phyloP scores from a whole-genome alignment of 2,888 invertebrate genomes.

The Disparrhopalites patrizii region DNA sequence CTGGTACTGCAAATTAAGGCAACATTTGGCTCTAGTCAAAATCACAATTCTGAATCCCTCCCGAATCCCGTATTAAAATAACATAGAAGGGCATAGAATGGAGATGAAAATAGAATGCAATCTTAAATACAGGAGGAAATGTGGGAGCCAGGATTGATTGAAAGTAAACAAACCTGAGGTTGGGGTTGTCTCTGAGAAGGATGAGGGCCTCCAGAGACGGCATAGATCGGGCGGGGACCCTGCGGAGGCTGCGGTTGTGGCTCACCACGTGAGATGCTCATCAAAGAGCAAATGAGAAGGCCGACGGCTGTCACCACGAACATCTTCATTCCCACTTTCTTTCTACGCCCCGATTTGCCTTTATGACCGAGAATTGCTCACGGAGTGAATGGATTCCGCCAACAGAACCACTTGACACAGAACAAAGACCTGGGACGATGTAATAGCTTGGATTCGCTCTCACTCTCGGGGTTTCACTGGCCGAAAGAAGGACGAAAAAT shows the following conservation, averaged over 20 bases:
- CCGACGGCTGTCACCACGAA: constrained; percentile 18
- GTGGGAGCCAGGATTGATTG: neutral
- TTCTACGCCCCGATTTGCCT: too few species aligned
- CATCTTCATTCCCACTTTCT: too few species aligned
- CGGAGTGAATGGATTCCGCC: too few species aligned
- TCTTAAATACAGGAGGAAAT: neutral
- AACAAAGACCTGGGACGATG: too few species aligned
- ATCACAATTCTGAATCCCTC: neutral
- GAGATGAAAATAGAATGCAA: neutral
- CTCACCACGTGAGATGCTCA: constrained; percentile 3
- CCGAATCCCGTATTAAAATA: too few species aligned
- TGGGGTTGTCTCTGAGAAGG: neutral
- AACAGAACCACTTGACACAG: too few species aligned
- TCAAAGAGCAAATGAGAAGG: neutral
- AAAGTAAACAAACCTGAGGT: constrained; percentile 13
- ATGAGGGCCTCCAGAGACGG: neutral
- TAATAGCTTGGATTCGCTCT: too few species aligned
- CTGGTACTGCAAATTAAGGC: neutral
- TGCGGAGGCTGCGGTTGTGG: constrained; percentile 19
- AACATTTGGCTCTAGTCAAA: neutral
- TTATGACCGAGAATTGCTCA: too few species aligned
- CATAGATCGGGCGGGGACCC: constrained; percentile 16
- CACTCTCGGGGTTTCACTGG: too few species aligned
- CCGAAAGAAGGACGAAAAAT: too few species aligned
- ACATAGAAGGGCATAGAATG: too few species aligned